Conservation (phyloP, 2,888 invertebrate genomes). For the Leptothorax acervorum region DNA sequence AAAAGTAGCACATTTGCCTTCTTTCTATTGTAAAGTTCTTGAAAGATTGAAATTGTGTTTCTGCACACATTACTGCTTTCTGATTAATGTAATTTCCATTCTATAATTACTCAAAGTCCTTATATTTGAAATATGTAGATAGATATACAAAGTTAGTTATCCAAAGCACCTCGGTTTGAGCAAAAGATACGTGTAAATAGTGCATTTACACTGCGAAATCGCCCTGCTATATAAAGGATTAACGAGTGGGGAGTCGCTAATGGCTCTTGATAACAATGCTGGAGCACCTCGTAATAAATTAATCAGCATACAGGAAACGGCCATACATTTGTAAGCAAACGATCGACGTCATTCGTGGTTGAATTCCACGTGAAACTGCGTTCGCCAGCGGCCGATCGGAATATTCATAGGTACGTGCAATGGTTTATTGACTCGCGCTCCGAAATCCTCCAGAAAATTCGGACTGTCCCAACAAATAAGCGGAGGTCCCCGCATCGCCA, state of each 20-base stretch:
- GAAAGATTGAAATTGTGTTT: neutral
- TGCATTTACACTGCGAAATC: neutral
- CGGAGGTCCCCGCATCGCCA: neutral
- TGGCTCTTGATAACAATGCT: conserved; percentile 32
- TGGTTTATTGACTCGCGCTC: neutral
- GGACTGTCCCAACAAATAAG: neutral
- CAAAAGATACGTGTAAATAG: neutral
- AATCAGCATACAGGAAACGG: conserved; percentile 34
- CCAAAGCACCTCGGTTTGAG: neutral
- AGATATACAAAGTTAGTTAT: neutral
- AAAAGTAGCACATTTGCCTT: neutral
- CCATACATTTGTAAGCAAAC: conserved; percentile 13
- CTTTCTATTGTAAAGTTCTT: neutral
- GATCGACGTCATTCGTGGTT: neutral
- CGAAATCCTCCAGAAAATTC: neutral
- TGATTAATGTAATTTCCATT: neutral
- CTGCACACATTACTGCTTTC: neutral
- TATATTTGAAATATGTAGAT: neutral
- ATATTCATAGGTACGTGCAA: neutral
- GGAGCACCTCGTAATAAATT: conserved; percentile 18
- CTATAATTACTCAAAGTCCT: neutral
- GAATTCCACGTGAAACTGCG: neutral
- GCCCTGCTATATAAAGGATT: neutral
- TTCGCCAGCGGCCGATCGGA: neutral
- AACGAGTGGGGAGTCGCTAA: neutral